Evolutionary conservation across 1,140 invertebrate genomes (phyloP).

Genomic region (Asbolus verrucosus): DNA sequence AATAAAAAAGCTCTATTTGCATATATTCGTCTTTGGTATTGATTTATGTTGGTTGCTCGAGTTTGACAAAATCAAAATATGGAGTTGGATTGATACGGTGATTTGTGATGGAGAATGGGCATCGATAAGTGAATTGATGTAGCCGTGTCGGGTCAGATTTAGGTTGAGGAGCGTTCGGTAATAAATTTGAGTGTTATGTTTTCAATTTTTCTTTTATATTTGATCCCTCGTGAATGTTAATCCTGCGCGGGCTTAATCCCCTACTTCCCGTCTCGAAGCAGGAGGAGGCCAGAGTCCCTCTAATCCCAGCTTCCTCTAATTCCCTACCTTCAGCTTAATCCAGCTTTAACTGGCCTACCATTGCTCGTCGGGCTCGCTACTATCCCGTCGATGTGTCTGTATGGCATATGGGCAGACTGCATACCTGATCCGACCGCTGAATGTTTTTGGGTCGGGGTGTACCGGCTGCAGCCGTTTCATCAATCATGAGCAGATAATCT

Average conservation of each 20-base stretch:
- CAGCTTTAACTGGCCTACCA: slow-evolving; percentile 66
- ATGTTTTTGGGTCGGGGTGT: slow-evolving; percentile 58
- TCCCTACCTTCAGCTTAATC: slow-evolving; percentile 68
- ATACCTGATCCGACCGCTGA: slow-evolving; percentile 55
- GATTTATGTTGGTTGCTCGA: no score
- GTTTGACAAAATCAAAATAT: no score
- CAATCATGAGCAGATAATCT: slow-evolving; percentile 75
- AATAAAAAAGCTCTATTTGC: no score
- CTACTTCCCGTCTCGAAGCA: slow-evolving; percentile 61
- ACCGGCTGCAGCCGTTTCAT: slow-evolving; percentile 66
- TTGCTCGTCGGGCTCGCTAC: slow-evolving; percentile 55
- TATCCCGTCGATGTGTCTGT: slow-evolving; percentile 52
- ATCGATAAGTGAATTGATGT: background rate
- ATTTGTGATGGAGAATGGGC: background rate
- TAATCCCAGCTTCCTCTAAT: slow-evolving; percentile 69
- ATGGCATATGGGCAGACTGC: slow-evolving; percentile 53
- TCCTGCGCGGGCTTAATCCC: slow-evolving; percentile 61
- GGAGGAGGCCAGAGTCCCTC: slow-evolving; percentile 61
- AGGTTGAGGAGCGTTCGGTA: slow-evolving; percentile 3
- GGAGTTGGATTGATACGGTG: no score
- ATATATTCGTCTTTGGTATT: no score
- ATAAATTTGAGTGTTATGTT: slow-evolving; percentile 48
- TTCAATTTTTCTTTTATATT: slow-evolving; percentile 62
- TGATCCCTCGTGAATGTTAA: slow-evolving; percentile 63
- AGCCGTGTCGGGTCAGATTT: background rate